Conservation (phyloP, 1,140 invertebrate genomes). For the Ruditapes philippinarum region DNA sequence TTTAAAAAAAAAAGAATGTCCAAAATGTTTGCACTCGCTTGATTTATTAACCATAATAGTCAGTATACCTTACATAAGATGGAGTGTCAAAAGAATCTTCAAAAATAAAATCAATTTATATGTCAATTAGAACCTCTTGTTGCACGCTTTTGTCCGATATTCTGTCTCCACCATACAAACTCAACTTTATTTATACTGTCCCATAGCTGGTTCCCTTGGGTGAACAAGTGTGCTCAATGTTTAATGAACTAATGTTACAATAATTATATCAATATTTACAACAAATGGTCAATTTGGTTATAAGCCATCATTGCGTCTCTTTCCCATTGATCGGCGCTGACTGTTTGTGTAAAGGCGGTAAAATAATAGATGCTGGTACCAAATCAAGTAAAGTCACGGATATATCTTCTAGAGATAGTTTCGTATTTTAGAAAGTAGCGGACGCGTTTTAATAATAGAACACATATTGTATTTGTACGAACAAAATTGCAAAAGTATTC, state of each 20-base stretch:
- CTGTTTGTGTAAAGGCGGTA: constrained; percentile 19
- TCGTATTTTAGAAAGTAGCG: neutral
- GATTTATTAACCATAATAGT: too few species aligned
- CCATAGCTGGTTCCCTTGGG: constrained; percentile 11
- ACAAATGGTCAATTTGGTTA: constrained; percentile 53
- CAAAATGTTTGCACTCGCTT: too few species aligned
- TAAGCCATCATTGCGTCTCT: constrained; percentile 2
- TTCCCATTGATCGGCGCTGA: neutral
- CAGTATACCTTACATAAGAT: too few species aligned
- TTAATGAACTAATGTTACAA: constrained; percentile 57
- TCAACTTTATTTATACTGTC: constrained; percentile 18
- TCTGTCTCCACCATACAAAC: neutral
- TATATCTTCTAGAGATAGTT: neutral
- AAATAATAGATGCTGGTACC: constrained; percentile 20
- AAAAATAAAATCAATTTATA: neutral
- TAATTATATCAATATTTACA: constrained; percentile 53
- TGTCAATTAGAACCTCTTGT: constrained; percentile 5
- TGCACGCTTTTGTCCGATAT: neutral
- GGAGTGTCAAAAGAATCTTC: neutral
- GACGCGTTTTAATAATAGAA: too few species aligned
- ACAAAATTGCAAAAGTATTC: neutral
- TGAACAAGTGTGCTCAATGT: constrained; percentile 36
- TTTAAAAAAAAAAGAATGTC: too few species aligned
- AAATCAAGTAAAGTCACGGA: neutral
- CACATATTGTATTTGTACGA: too few species aligned